phyloP scores from a whole-genome alignment of 2,113 vertebrate genomes.

The Rhea americana region DNA sequence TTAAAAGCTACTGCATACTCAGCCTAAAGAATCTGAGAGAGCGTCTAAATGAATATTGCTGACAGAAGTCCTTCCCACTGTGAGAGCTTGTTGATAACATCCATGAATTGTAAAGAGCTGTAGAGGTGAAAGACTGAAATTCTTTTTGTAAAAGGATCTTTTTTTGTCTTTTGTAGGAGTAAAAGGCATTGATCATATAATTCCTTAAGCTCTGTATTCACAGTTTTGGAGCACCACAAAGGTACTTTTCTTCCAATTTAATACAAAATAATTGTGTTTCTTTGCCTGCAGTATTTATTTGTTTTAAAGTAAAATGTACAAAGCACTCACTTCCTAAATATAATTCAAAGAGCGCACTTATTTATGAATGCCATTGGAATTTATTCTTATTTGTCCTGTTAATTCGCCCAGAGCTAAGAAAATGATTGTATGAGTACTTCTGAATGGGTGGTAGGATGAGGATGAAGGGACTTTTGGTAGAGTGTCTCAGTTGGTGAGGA shows the following conservation, averaged over 20 bases:
- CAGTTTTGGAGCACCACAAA: background rate
- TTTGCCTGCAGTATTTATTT: background rate
- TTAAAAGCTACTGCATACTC: background rate
- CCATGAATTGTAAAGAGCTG: background rate
- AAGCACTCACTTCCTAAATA: background rate
- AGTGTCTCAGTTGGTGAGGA: background rate
- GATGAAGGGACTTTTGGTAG: background rate
- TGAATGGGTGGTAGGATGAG: background rate
- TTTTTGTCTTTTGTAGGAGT: background rate
- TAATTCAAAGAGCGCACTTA: background rate
- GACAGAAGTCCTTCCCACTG: background rate
- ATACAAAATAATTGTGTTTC: background rate
- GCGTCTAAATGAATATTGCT: background rate
- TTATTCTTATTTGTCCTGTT: background rate
- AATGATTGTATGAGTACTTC: background rate
- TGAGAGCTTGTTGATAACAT: background rate
- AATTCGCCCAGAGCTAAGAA: background rate
- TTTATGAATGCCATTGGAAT: background rate
- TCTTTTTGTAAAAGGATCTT: background rate
- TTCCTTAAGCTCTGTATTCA: background rate
- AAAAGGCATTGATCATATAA: background rate
- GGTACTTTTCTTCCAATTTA: background rate
- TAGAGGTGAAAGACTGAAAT: background rate
- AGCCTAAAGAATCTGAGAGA: background rate
- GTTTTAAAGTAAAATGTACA: constrained; percentile 2